phyloP scores from a whole-genome alignment of 2,888 invertebrate species.

The Bellardia bayeri region DNA sequence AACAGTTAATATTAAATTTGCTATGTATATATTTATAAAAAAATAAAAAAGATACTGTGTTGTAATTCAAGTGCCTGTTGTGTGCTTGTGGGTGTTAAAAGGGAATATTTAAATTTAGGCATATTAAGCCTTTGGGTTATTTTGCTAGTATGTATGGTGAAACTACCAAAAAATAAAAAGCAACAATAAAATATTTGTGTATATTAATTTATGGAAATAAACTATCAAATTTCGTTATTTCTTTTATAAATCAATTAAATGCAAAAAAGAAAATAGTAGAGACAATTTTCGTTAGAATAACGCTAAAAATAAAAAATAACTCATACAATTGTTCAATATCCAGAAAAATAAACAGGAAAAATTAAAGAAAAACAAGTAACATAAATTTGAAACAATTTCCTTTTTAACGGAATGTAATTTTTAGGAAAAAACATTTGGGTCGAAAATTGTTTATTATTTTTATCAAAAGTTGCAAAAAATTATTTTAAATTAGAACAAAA shows the following conservation, averaged over 20 bases:
- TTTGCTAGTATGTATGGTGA: background rate
- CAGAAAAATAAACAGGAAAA: too few species aligned
- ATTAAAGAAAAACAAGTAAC: too few species aligned
- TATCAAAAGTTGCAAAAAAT: too few species aligned
- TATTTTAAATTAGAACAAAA: too few species aligned
- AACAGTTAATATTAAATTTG: background rate
- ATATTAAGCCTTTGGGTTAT: slow-evolving; percentile 6
- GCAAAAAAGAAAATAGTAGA: background rate
- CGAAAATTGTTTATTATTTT: too few species aligned
- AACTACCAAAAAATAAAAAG: background rate
- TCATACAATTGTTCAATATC: too few species aligned
- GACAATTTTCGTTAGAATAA: background rate
- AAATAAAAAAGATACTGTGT: background rate
- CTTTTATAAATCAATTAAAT: slow-evolving; percentile 5
- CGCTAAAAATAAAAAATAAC: background rate
- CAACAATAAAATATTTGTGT: background rate
- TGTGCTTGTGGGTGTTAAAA: background rate
- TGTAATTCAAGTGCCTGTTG: background rate
- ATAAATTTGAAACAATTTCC: too few species aligned
- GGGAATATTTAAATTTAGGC: slow-evolving; percentile 1
- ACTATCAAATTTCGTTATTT: background rate
- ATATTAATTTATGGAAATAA: slow-evolving; percentile 6
- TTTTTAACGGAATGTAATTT: too few species aligned
- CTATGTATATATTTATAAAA: background rate
- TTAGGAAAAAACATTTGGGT: too few species aligned